phyloP scores from a whole-genome alignment of 2,113 vertebrate genomes.

The Cheirogaleus medius region DNA sequence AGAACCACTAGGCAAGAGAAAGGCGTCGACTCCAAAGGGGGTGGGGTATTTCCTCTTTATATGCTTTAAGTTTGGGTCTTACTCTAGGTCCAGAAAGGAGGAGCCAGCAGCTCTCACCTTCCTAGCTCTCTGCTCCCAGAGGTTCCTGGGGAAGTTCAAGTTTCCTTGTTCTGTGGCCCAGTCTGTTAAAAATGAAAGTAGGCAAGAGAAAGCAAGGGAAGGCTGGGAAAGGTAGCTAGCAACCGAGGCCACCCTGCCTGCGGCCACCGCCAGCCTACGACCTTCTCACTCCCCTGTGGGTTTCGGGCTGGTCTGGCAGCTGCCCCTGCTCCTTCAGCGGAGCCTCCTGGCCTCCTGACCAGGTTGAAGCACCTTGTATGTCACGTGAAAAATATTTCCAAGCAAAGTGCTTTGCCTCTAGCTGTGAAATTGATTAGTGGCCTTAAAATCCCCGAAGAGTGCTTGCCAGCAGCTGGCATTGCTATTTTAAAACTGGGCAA shows the following conservation, averaged over 20 bases:
- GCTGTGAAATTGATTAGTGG: constrained; percentile 70
- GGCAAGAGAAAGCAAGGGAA: background rate
- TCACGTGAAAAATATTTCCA: constrained; percentile 53
- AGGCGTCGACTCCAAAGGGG: background rate
- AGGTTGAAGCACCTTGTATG: constrained; percentile 39
- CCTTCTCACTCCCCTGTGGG: background rate
- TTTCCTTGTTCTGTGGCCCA: background rate
- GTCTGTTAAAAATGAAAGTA: background rate
- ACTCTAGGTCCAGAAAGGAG: background rate
- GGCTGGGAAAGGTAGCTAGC: accelerated
- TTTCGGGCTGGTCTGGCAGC: no score
- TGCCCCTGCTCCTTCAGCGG: background rate
- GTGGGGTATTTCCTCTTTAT: background rate
- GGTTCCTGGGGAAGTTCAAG: background rate
- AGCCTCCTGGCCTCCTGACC: background rate
- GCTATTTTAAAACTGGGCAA: constrained; percentile 58
- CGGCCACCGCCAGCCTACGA: background rate
- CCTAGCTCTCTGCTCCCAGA: background rate
- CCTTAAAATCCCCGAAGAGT: constrained; percentile 44
- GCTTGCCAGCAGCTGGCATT: constrained; percentile 44
- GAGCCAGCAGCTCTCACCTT: background rate
- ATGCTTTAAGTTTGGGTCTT: background rate
- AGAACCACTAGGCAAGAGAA: background rate
- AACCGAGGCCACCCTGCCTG: background rate
- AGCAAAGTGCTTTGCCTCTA: constrained; percentile 54